These are phyloP conservation scores for Saturnia pavonia DNA, from an alignment of 2,888 invertebrate genomes.

Conservation along the genomic window DNA sequence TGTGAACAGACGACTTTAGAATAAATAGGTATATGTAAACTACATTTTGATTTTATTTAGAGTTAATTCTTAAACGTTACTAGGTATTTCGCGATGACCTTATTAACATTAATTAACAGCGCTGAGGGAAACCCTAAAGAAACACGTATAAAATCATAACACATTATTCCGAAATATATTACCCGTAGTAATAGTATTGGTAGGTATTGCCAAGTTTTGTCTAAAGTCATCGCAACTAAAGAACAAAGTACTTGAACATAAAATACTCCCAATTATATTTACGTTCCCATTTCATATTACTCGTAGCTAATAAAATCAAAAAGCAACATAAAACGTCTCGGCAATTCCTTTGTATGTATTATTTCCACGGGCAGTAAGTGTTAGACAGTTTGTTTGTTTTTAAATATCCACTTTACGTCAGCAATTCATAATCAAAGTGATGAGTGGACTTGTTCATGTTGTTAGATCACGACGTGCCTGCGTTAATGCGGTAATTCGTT, in stretches of 20 bases:
- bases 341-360: conserved; percentile 2
- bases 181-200: no score
- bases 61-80: no score
- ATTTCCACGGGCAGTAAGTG: conserved; percentile 7
- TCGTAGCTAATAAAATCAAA: neutral
- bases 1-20: no score
- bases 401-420: conserved; percentile 13
- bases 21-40: no score
- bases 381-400: conserved; percentile 10
- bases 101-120: no score
- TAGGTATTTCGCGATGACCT: no score
- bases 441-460: neutral
- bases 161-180: neutral
- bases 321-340: neutral
- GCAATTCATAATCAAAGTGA: conserved; percentile 9
- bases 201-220: neutral
- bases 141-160: neutral
- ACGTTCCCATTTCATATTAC: neutral
- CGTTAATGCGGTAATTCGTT: conserved; percentile 11
- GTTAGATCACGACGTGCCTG: conserved; percentile 7
- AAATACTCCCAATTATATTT: neutral
- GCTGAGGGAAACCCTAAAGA: no score
- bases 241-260: conserved; percentile 3
- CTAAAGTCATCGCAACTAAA: neutral
- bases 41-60: no score